A percentile compares a stretch with the other conserved stretches of the same genome.
Conservation (phyloP, 92 coral and sea anemone species). For the Galaxea fascicularis region DNA sequence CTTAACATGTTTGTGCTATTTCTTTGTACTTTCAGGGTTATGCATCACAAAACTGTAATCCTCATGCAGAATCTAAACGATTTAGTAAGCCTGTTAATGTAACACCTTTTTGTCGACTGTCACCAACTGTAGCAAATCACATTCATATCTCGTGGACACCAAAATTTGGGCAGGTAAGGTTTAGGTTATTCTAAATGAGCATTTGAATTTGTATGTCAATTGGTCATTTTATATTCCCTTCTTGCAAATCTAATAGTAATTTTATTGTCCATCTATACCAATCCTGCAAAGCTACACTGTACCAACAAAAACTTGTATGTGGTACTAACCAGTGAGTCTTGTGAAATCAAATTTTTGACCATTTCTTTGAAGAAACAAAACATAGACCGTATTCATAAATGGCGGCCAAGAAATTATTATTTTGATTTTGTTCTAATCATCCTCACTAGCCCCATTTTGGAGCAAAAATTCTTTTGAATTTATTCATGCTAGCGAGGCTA, state of each 20-base stretch:
- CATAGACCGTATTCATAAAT: no score
- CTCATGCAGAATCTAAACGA: slow-evolving; percentile 79
- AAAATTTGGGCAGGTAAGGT: slow-evolving; percentile 85
- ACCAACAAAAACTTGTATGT: not conserved
- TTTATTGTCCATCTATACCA: no score
- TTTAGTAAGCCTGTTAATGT: slow-evolving; percentile 92
- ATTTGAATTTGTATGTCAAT: not conserved
- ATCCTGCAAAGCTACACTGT: not conserved
- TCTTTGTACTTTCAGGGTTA: slow-evolving; percentile 64
- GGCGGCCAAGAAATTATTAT: no score
- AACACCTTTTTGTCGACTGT: slow-evolving; percentile 83
- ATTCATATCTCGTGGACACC: slow-evolving; percentile 95
- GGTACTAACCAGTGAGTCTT: not conserved
- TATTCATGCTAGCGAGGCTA: no score
- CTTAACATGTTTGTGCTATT: not conserved
- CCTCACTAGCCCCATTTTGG: no score
- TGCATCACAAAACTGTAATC: slow-evolving; percentile 63
- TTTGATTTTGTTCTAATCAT: no score
- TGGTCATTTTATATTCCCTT: no score
- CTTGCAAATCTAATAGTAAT: no score
- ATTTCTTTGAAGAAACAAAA: no score
- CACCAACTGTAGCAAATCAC: slow-evolving; percentile 94
- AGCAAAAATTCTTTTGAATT: no score
- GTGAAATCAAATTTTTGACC: no score
- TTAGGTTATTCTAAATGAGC: not conserved